Evolutionary conservation across 2,797 vertebrate species (phyloP).

Genomic region (Muscicapa comitata): DNA sequence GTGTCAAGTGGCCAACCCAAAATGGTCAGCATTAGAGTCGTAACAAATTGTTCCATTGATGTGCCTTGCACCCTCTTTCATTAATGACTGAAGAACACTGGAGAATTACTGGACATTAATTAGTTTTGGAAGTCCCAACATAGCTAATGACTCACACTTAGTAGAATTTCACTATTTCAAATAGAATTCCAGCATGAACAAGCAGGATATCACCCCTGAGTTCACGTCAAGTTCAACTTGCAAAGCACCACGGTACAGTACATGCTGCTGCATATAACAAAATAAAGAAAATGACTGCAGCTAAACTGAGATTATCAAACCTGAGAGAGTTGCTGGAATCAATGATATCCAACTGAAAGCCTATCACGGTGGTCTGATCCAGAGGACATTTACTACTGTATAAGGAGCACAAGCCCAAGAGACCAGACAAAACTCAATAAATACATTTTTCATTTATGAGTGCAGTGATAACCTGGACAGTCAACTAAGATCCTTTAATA

Average conservation of each 20-base stretch:
- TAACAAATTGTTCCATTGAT: neutral
- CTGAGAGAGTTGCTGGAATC: conserved; percentile 8
- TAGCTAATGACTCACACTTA: neutral
- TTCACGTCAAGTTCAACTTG: neutral
- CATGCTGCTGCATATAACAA: neutral
- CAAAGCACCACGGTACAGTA: neutral
- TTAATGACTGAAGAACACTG: neutral
- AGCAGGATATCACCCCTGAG: neutral
- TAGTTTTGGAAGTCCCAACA: neutral
- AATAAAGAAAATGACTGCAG: conserved; percentile 32
- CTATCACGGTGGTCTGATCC: neutral
- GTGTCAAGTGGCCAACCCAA: neutral
- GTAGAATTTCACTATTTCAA: neutral
- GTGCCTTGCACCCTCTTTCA: neutral
- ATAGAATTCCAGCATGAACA: neutral
- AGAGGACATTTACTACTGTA: conserved; percentile 25
- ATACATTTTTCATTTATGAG: conserved; percentile 37
- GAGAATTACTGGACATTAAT: neutral
- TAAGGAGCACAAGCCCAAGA: conserved; percentile 2
- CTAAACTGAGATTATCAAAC: conserved; percentile 18
- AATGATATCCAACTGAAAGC: neutral
- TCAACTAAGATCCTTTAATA: conserved; percentile 13
- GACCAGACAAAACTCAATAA: conserved; percentile 38
- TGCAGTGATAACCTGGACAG: conserved; percentile 6
- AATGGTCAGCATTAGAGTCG: neutral